A percentile compares a stretch with the other conserved stretches of the same genome.
Evolutionary conservation across 2,888 invertebrate species (phyloP).

Genomic region (Troides aeacus): DNA sequence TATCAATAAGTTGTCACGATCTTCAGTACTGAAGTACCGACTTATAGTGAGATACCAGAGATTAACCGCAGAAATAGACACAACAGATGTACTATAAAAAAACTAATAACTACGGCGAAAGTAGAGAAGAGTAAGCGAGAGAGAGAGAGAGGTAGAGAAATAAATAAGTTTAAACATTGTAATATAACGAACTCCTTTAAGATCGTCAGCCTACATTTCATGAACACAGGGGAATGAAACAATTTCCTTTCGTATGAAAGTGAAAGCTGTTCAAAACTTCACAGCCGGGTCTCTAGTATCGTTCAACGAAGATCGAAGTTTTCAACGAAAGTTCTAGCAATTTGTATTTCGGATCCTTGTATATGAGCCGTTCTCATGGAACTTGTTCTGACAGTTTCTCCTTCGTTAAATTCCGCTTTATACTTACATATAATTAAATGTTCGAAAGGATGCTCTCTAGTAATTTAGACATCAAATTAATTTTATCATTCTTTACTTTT

Average conservation of each 20-base stretch:
- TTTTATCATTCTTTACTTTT: background rate
- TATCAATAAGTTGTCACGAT: too few species aligned
- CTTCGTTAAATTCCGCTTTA: slow-evolving; percentile 17
- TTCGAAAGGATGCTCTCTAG: background rate
- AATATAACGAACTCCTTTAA: background rate
- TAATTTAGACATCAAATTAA: background rate
- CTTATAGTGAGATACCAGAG: too few species aligned
- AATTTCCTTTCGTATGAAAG: slow-evolving; percentile 22
- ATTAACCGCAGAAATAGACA: too few species aligned
- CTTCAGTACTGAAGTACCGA: too few species aligned
- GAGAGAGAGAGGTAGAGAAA: too few species aligned
- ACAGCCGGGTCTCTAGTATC: slow-evolving; percentile 9
- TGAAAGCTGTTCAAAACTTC: slow-evolving; percentile 22
- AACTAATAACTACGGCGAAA: too few species aligned
- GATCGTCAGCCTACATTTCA: background rate
- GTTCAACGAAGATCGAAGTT: slow-evolving; percentile 24
- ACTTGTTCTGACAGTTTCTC: slow-evolving; percentile 23
- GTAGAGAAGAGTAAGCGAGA: too few species aligned
- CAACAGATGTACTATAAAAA: too few species aligned
- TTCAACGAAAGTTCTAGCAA: slow-evolving; percentile 21
- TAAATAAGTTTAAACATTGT: too few species aligned
- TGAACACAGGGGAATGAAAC: background rate
- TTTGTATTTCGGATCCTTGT: slow-evolving; percentile 22
- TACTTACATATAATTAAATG: slow-evolving; percentile 11
- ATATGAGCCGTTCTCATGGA: slow-evolving; percentile 13